phyloP scores from a whole-genome alignment of 2,113 vertebrate species.

The Empidonax alnorum region DNA sequence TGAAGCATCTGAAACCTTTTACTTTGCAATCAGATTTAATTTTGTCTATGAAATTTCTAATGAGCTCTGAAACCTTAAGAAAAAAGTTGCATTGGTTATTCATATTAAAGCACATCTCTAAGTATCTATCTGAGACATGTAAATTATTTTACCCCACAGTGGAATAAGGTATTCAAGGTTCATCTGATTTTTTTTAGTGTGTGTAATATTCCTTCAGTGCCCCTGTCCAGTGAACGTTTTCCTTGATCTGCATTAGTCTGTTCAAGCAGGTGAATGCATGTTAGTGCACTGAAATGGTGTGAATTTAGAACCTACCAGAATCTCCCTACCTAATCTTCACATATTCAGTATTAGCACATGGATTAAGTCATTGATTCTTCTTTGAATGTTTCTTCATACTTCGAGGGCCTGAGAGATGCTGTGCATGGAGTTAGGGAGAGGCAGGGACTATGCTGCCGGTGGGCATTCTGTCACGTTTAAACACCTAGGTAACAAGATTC shows the following conservation, averaged over 20 bases:
- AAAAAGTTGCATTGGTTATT: background rate
- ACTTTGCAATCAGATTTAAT: background rate
- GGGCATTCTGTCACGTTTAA: background rate
- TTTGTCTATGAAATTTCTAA: background rate
- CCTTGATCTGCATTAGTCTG: background rate
- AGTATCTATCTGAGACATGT: background rate
- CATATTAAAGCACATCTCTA: background rate
- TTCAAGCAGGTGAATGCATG: background rate
- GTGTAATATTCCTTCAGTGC: background rate
- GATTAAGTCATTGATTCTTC: background rate
- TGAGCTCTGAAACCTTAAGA: background rate
- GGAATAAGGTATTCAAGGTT: background rate
- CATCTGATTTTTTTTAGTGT: background rate
- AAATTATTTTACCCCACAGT: background rate
- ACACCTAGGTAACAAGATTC: background rate
- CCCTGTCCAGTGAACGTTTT: background rate
- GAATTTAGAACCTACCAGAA: background rate
- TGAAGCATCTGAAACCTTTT: background rate
- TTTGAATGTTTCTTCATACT: background rate
- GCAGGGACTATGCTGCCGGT: rapidly evolving
- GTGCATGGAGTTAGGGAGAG: background rate
- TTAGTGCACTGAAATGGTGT: background rate
- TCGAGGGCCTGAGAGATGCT: background rate
- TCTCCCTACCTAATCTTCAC: background rate
- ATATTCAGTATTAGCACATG: background rate